Base-by-base conservation (phyloP, 1,140 invertebrate genomes). In the Batillaria attramentaria region DNA sequence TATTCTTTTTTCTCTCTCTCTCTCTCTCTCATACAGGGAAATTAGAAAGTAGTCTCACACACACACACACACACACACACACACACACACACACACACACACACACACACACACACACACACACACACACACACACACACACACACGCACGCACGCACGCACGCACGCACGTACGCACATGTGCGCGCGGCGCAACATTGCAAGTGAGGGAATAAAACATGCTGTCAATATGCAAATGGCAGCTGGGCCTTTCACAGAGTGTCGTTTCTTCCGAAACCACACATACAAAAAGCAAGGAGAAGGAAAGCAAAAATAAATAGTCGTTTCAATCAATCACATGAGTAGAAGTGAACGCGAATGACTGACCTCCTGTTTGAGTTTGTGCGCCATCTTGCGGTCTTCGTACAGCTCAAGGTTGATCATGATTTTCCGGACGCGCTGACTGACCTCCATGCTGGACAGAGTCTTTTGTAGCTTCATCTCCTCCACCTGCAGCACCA, bases 391-490 rank as follows among this genome's bases (percentile, higher is more conserved):
- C 31, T 68, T 77, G n/a, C 75, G 60, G 46, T 77, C 75, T 28
- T 77, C 75, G 37, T 42, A 77, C 16, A 77, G 62, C 62, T 77
- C 75, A 60, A 77, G 37, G 75, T 77, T 77, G 60, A 77, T 42
- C 75, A 77, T 77, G 75, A 68, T 77, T 43, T 77, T 77, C 75
- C 68, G 66, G 35, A 77, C 43, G 18, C 75, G 37, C 41, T 65
- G 75, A 24, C 54, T n/a, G 35, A 77, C 75, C 65, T 77, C 75
- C 60, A 77, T 42, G 75, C n/a, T 77, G 62, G 75, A 37, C 75
- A 77, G 35, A 16, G 68, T 35, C 75, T 77, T 77, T 31, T 77
- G 75, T 62, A 77, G 75, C 65, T 77, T 77, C 60, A 77, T 65
- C 28, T 77, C 75, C 54, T 77, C 75, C 28, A 77, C 75, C 41